These are phyloP conservation scores for Aphelocoma californica DNA, from an alignment of 2,797 vertebrate genomes.

Conservation along the genomic window DNA sequence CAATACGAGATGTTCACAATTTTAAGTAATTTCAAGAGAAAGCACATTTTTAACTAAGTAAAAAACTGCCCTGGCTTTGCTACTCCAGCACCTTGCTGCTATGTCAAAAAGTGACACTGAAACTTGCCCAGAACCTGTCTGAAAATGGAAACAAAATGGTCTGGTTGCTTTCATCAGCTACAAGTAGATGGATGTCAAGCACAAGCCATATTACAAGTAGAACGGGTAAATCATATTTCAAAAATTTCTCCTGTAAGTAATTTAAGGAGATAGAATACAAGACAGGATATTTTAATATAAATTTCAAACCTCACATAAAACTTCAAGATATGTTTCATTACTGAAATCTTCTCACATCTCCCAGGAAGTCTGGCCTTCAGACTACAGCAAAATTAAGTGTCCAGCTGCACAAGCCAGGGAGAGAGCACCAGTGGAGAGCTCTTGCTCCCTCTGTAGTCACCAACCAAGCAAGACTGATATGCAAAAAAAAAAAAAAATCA, in stretches of 20 bases:
- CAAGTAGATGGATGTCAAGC: neutral
- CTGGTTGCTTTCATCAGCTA: neutral
- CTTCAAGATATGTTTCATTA: neutral
- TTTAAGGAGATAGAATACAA: neutral
- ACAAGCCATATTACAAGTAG: neutral
- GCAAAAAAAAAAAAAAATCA: neutral
- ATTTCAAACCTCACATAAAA: neutral
- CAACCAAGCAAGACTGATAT: neutral
- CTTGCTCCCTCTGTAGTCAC: neutral
- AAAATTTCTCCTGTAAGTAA: neutral
- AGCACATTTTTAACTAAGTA: neutral
- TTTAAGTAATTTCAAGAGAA: neutral
- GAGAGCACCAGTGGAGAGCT: neutral
- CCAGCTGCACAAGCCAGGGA: neutral
- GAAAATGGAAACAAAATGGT: neutral
- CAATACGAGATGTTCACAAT: accelerated
- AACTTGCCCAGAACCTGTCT: neutral
- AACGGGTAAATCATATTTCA: neutral
- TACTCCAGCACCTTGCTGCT: neutral
- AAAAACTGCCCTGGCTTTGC: neutral
- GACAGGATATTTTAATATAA: neutral
- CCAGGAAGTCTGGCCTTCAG: neutral
- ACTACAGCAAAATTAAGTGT: neutral
- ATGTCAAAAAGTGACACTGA: neutral
- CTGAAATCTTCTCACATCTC: neutral